Percentiles rank a stretch among this genome's conserved stretches.
These are phyloP conservation scores for Mobula birostris DNA, from an alignment of 2,113 vertebrate species.

Conservation along the genomic window DNA sequence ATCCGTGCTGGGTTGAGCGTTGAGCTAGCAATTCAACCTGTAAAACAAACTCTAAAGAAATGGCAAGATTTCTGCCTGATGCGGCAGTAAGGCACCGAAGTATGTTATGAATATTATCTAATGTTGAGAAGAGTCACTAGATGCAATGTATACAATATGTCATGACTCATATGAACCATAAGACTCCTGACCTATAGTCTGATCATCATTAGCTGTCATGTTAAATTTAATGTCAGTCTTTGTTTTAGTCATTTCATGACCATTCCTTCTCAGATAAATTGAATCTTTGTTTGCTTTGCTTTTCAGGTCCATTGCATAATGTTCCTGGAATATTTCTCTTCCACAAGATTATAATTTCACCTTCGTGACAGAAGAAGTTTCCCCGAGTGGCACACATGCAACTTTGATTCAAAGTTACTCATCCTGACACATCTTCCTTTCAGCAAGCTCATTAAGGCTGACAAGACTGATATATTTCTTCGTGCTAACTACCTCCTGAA, in stretches of 20 bases:
- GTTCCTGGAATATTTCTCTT: not conserved
- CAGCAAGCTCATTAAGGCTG: not conserved
- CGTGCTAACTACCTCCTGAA: not conserved
- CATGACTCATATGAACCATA: not conserved
- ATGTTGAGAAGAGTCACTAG: not conserved
- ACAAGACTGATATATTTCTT: not conserved
- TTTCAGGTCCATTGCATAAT: constrained; percentile 12
- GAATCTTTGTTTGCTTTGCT: not conserved
- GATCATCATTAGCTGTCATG: no score
- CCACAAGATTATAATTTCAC: not conserved
- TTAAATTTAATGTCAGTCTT: not conserved
- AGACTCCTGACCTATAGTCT: not conserved
- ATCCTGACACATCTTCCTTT: not conserved
- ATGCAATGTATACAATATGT: not conserved
- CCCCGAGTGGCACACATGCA: not conserved
- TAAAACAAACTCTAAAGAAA: no score
- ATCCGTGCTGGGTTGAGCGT: no score
- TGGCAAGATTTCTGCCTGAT: no score
- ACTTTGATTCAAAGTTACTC: not conserved
- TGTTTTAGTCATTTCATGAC: not conserved
- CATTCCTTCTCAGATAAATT: not conserved
- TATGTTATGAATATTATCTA: not conserved
- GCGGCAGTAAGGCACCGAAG: no score
- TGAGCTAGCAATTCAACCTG: no score
- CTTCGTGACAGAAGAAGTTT: not conserved